phyloP scores from a whole-genome alignment of 2,888 invertebrate genomes.

The Congeria kusceri region DNA sequence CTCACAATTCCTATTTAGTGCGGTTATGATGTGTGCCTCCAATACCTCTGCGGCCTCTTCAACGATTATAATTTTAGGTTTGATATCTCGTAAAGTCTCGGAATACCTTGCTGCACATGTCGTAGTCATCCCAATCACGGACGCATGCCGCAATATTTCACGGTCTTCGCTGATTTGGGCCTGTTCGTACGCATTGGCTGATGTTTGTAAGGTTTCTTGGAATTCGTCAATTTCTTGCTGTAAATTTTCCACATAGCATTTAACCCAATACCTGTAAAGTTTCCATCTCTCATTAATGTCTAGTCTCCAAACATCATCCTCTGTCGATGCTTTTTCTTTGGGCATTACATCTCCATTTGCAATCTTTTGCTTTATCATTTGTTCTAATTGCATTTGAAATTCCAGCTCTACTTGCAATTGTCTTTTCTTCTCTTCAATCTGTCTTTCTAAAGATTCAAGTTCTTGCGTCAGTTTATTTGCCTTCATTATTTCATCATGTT shows the following conservation, averaged over 20 bases:
- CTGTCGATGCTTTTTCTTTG: constrained; percentile 58
- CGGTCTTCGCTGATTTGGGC: constrained; percentile 75
- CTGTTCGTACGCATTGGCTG: constrained; percentile 67
- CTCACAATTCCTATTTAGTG: constrained; percentile 90
- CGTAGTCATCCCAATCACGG: constrained; percentile 84
- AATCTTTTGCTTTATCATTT: constrained; percentile 55
- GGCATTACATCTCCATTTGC: constrained; percentile 65
- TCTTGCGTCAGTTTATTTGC: constrained; percentile 40
- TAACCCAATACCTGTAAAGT: constrained; percentile 84
- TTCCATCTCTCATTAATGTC: constrained; percentile 84
- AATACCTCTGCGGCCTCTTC: constrained; percentile 96
- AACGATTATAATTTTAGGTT: constrained; percentile 87
- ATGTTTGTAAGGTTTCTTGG: constrained; percentile 67
- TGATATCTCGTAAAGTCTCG: constrained; percentile 77
- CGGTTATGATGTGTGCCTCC: constrained; percentile 92
- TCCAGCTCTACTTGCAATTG: constrained; percentile 45
- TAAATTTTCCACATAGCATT: constrained; percentile 55
- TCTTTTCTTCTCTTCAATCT: constrained; percentile 17
- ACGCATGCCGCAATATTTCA: constrained; percentile 74
- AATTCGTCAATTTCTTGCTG: constrained; percentile 61
- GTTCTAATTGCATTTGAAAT: constrained; percentile 54
- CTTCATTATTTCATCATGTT: constrained; percentile 22
- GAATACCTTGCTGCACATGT: constrained; percentile 83
- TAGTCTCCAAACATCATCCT: constrained; percentile 75
- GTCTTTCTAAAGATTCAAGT: constrained; percentile 32